phyloP scores from a whole-genome alignment of 2,888 invertebrate species.

The Pyralis farinalis region DNA sequence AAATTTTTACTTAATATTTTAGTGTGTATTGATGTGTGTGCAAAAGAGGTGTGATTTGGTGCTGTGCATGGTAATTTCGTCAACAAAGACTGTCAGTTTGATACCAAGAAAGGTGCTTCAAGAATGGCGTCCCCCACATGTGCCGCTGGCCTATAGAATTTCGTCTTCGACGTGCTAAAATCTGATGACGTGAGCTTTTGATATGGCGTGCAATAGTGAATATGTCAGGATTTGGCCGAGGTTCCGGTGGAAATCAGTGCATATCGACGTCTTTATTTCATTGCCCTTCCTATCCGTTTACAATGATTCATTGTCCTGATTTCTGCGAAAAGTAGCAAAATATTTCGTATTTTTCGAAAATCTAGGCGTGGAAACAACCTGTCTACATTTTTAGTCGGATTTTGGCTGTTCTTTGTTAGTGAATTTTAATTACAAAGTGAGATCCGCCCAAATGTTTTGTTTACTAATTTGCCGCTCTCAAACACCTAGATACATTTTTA shows the following conservation, averaged over 20 bases:
- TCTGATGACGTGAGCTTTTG: conserved; percentile 63
- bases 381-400: conserved; percentile 18
- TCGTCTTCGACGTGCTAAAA: conserved; percentile 57
- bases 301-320: conserved; percentile 71
- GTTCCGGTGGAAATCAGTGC: conserved; percentile 40
- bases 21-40: conserved; percentile 57
- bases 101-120: conserved; percentile 84
- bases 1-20: conserved; percentile 38
- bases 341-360: conserved; percentile 29
- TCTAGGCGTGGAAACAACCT: conserved; percentile 9
- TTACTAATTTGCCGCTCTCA: conserved; percentile 57
- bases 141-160: conserved; percentile 73
- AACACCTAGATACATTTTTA: conserved; percentile 8
- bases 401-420: conserved; percentile 21
- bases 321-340: conserved; percentile 50
- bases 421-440: conserved; percentile 11
- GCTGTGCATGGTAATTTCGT: conserved; percentile 62
- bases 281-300: conserved; percentile 49
- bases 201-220: conserved; percentile 47
- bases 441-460: conserved; percentile 64
- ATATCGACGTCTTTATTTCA: conserved; percentile 32
- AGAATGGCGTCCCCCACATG: conserved; percentile 90
- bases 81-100: conserved; percentile 82
- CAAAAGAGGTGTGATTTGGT: conserved; percentile 52
- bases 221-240: conserved; percentile 34